Evolutionary conservation across 2,888 invertebrate genomes (phyloP).

Genomic region (Seira sanloemensis): DNA sequence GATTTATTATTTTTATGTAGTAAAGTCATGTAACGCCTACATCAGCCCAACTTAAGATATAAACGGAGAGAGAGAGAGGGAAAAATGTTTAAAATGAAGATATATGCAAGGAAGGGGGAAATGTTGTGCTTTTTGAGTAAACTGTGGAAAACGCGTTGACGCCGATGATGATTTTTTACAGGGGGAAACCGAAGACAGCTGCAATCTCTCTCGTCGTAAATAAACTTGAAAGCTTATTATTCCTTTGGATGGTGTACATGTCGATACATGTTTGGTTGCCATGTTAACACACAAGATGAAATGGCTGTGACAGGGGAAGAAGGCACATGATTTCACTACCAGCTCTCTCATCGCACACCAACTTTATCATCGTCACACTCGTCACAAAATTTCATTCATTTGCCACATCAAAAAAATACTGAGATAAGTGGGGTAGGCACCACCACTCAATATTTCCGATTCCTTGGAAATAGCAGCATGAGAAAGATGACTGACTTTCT

Average conservation of each 20-base stretch:
- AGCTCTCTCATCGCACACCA: not conserved
- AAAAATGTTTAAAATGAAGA: not conserved
- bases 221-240: not conserved
- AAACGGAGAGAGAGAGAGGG: not conserved
- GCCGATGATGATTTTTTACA: not conserved
- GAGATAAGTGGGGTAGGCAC: not conserved
- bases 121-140: not conserved
- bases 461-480: not conserved
- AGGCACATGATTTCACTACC: too few species aligned
- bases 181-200: slow-evolving; percentile 8
- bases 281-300: slow-evolving; percentile 2
- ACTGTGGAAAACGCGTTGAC: not conserved
- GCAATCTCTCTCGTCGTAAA: slow-evolving; percentile 15
- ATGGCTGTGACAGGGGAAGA: not conserved
- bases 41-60: not conserved
- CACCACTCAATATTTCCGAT: not conserved
- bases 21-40: slow-evolving; percentile 9
- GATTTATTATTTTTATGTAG: slow-evolving; percentile 31
- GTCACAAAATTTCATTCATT: not conserved
- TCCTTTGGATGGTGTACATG: not conserved
- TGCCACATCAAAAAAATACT: not conserved
- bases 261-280: slow-evolving; percentile 14
- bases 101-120: not conserved
- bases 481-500: not conserved
- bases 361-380: not conserved